Percentiles rank a stretch among this genome's conserved stretches.
Evolutionary conservation across 2,113 vertebrate genomes (phyloP).

Genomic region (Crotalus tigris): DNA sequence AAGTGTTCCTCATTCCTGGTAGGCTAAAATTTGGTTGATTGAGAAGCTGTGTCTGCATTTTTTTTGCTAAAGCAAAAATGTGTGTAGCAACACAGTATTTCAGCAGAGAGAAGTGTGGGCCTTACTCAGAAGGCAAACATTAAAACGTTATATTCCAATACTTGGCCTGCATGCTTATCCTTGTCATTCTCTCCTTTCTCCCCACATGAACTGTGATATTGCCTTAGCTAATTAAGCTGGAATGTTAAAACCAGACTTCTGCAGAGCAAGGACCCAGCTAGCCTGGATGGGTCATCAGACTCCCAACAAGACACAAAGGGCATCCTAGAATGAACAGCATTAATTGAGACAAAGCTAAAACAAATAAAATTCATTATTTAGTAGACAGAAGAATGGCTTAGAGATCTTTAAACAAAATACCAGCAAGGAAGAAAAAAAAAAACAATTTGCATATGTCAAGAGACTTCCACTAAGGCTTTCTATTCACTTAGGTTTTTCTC

Average conservation of each 20-base stretch:
- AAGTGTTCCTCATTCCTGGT: neutral
- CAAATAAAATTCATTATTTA: conserved; percentile 5
- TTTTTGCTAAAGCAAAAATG: neutral
- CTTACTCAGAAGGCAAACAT: neutral
- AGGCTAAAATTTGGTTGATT: neutral
- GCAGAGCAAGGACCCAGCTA: neutral
- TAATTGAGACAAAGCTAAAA: conserved; percentile 2
- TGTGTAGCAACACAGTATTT: neutral
- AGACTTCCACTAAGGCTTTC: neutral
- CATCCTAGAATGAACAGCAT: neutral
- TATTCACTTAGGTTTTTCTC: neutral
- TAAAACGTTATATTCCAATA: neutral
- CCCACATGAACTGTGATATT: neutral
- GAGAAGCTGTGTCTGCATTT: neutral
- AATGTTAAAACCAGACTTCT: neutral
- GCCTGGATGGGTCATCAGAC: neutral
- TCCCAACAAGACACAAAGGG: neutral
- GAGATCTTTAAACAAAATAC: neutral
- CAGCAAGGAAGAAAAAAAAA: neutral
- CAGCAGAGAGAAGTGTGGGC: neutral
- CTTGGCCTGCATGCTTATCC: neutral
- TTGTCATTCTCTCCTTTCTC: neutral
- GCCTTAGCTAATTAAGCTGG: neutral
- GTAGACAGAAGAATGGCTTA: neutral
- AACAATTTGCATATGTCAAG: too few relatives aligned